phyloP scores from a whole-genome alignment of 2,113 vertebrate genomes.

The Brachionichthys hirsutus region DNA sequence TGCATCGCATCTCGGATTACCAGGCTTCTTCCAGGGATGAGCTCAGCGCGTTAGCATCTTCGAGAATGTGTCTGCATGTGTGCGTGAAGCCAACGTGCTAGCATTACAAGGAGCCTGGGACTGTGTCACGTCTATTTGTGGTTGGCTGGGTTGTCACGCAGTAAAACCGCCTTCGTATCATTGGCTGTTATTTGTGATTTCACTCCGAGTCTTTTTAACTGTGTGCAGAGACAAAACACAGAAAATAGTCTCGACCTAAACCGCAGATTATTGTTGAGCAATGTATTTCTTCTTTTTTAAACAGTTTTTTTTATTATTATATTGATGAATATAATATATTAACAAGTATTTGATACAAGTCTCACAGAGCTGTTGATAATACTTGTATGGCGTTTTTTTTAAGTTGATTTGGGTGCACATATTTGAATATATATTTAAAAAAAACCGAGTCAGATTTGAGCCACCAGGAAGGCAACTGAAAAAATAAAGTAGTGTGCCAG shows the following conservation, averaged over 20 bases:
- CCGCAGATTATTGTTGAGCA: no score
- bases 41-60: slow-evolving; percentile 49
- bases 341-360: background rate
- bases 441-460: background rate
- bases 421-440: no score
- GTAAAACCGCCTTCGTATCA: slow-evolving; percentile 5
- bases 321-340: background rate
- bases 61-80: slow-evolving; percentile 2
- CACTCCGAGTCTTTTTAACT: background rate
- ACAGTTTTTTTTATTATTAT: background rate
- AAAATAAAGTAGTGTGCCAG: slow-evolving; percentile 43
- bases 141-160: background rate
- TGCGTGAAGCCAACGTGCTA: slow-evolving; percentile 5
- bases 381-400: background rate
- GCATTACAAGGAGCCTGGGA: slow-evolving; percentile 52
- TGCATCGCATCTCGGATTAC: slow-evolving; percentile 32
- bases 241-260: no score
- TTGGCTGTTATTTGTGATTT: slow-evolving; percentile 17
- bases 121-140: slow-evolving; percentile 47
- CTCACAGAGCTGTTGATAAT: background rate
- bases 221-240: no score
- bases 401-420: no score
- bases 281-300: background rate
- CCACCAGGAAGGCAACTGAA: background rate
- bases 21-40: slow-evolving; percentile 33